Conservation (phyloP, 1,140 invertebrate species). For the Pseudomyrmex gracilis region DNA sequence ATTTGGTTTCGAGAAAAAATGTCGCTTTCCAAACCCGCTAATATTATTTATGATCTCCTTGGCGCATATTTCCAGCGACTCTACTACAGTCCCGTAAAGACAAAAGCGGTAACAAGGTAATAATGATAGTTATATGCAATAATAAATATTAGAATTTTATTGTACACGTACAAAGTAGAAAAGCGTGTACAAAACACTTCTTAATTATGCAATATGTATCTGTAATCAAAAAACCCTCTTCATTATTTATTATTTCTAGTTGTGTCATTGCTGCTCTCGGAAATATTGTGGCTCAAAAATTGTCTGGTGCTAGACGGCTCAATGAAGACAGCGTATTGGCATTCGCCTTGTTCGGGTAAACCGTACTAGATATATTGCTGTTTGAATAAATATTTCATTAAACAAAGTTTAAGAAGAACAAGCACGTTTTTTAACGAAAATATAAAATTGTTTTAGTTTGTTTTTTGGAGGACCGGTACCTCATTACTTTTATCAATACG, state of each 20-base stretch:
- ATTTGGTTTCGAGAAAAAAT: conserved; percentile 80
- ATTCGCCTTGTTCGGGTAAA: conserved; percentile 90
- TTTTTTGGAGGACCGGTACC: conserved; percentile 90
- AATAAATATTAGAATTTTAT: conserved; percentile 13
- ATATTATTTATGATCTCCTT: conserved; percentile 87
- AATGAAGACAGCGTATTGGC: conserved; percentile 88
- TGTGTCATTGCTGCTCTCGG: conserved; percentile 87
- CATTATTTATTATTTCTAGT: conserved; percentile 66
- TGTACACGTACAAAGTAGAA: conserved; percentile 1
- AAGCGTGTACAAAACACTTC: background rate
- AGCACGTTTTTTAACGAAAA: background rate
- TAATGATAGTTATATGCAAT: conserved; percentile 44
- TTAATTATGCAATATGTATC: background rate
- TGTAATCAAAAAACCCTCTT: no score
- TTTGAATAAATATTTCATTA: background rate
- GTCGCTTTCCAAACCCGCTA: conserved; percentile 89
- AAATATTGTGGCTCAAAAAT: conserved; percentile 88
- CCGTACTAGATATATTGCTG: conserved; percentile 20
- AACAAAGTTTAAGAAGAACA: conserved; percentile 16
- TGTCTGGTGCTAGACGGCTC: conserved; percentile 87
- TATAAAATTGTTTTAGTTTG: conserved; percentile 84
- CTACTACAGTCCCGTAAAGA: conserved; percentile 89
- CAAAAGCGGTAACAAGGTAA: conserved; percentile 91
- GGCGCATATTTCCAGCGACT: conserved; percentile 89
- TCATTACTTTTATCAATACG: conserved; percentile 89